Base-by-base conservation (phyloP, 2,888 invertebrate species). In the Endomychus coccineus region DNA sequence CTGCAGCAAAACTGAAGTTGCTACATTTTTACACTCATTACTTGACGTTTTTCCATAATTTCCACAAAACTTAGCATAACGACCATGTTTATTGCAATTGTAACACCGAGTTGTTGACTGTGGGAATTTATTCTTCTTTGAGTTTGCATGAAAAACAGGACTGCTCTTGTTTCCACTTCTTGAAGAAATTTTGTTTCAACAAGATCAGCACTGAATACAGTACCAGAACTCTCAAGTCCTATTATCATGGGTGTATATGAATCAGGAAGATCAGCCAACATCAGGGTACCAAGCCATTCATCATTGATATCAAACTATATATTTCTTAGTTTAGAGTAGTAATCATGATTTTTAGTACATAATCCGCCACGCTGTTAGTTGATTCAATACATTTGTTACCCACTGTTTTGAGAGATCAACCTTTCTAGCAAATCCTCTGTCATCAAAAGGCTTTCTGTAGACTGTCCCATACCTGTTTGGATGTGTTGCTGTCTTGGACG, bases 201-300 rank as follows among this genome's bases (percentile, higher is more conserved):
- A 1, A 42, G 27, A 33, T 54, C 53, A 5, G 19, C 42, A 3
- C 46, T 44, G 9, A 58, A 48, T 7, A 30, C 11, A 1, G 36
- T 42, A 24, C 52, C 52, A 5, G 45, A 50, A 23, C 42, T 50
- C 29, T 49, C 46, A 3, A 45, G 14, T 3, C 34, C 44, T 41
- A 50, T 46, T 10, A 54, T 49, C 49, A 56, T 50, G 4, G 54
- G 53, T 10, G 39, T 34, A 28, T 48, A 51, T 11, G 43, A 31
- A 11, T 53, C 49, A 10, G 50, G 48, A 6, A 54, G 24, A 14
- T 52, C 50, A 9, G 51, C 49, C 6, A 56, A 34, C 22, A 56
- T 32, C 2, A 57, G 33, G 1, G 51, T 43, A 2, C 48, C 52
- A 3, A 55, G 31, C 49, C 52, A 54, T 34, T 49, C 43, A 3